Conservation (phyloP, 2,888 invertebrate species). For the Leptothorax acervorum region DNA sequence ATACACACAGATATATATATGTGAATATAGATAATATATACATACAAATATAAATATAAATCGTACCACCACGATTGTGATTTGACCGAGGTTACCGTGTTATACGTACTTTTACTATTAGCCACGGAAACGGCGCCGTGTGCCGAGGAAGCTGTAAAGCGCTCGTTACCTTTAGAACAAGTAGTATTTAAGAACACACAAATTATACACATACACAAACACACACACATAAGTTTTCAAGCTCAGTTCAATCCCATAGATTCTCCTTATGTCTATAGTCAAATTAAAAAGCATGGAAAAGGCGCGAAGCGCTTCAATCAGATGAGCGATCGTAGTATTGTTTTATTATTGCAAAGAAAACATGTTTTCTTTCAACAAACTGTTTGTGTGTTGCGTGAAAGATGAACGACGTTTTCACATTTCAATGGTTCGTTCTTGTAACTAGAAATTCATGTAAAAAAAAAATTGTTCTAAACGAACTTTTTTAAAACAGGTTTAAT, state of each 20-base stretch:
- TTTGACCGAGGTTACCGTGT: constrained; percentile 85
- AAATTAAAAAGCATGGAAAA: constrained; percentile 36
- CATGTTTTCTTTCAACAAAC: background rate
- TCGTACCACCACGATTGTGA: constrained; percentile 82
- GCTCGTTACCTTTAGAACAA: constrained; percentile 77
- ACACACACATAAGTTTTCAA: constrained; percentile 59
- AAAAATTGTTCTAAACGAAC: background rate
- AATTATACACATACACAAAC: background rate
- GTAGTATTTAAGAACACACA: constrained; percentile 69
- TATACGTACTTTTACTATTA: constrained; percentile 78
- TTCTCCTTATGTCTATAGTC: constrained; percentile 54
- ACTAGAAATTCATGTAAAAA: background rate
- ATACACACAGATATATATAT: constrained; percentile 51
- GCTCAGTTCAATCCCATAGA: constrained; percentile 62
- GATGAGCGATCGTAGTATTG: constrained; percentile 41
- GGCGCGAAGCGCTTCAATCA: constrained; percentile 24
- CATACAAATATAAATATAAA: constrained; percentile 59
- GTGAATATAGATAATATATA: constrained; percentile 55
- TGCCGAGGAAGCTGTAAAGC: constrained; percentile 71
- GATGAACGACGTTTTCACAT: background rate
- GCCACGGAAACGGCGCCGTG: constrained; percentile 67
- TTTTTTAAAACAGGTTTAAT: background rate
- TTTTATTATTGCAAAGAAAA: constrained; percentile 3
- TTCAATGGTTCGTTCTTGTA: background rate
- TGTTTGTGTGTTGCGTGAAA: background rate